Percentiles rank a stretch among this genome's conserved stretches.
phyloP scores from a whole-genome alignment of 2,113 vertebrate genomes.

The Bettongia penicillata region DNA sequence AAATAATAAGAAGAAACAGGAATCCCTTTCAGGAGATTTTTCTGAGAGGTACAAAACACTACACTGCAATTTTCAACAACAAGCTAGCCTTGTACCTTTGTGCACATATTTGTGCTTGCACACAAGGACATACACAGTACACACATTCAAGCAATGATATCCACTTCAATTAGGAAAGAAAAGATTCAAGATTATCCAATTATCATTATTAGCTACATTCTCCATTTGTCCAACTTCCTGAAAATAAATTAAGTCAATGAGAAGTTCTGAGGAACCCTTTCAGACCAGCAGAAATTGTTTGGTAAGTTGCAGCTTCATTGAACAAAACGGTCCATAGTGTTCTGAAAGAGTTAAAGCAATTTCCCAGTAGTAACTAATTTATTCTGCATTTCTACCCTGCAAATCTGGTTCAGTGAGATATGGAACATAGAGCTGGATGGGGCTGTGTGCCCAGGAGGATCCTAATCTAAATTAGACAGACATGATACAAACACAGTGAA shows the following conservation, averaged over 20 bases:
- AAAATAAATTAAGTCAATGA: conserved; percentile 38
- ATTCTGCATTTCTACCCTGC: conserved; percentile 17
- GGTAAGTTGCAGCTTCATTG: conserved; percentile 38
- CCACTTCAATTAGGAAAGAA: conserved; percentile 38
- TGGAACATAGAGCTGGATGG: background rate
- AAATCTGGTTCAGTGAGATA: conserved; percentile 9
- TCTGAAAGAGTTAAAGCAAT: background rate
- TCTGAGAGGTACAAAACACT: conserved; percentile 4
- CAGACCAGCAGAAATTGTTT: conserved; percentile 36
- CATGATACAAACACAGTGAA: background rate
- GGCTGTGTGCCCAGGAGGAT: background rate
- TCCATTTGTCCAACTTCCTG: conserved; percentile 36
- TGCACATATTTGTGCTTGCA: conserved; percentile 9
- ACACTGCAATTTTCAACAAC: background rate
- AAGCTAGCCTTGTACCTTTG: background rate
- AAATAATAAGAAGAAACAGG: conserved; percentile 8
- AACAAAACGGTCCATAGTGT: conserved; percentile 10
- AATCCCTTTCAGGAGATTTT: conserved; percentile 23
- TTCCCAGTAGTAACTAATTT: conserved; percentile 8
- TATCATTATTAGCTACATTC: conserved; percentile 13
- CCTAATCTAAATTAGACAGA: conserved; percentile 20
- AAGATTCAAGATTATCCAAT: conserved; percentile 19
- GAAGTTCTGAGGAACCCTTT: background rate
- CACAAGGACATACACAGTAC: background rate
- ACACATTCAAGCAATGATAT: background rate